Base-by-base conservation (phyloP, 2,797 vertebrate species). In the Channallabes apus region DNA sequence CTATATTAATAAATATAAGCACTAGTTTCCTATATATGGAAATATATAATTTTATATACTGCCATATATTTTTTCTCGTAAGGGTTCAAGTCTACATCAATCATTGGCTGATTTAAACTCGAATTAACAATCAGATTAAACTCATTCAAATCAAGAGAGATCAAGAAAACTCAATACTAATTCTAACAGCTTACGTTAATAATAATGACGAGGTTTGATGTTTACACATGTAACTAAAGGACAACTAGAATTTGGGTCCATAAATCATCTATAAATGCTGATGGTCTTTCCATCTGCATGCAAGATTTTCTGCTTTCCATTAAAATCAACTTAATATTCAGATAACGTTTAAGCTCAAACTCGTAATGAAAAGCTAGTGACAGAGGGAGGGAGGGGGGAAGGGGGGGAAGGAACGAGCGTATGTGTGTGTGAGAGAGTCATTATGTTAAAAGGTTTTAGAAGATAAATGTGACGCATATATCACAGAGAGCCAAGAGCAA, bases 381-480 rank as follows among this genome's bases (percentile, higher is more conserved):
- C 1, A 32, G 87, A 64, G 77, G 22, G 62, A 81, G 27, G 51
- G 54, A 24, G 78, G 61, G 29, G 22, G 77, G 68, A 24, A n/a
- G 62, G 27, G 62, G 77, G 27, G 51, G 54, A 24, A 71, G 61
- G 29, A n/a, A 6, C 4, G 56, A 29, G 56, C 29, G 24, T 18
- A 18, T 54, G 24, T 58, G 27, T 61, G 32, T 24, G 76, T n/a
- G 22, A 41, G 59, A 35, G 83, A 32, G 59, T 86, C 84, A 91
- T 91, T 90, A 90, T 46, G 85, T 85, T 91, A 88, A 91, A 87
- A 90, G 89, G 88, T 86, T 89, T 89, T 87, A 68, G 62, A 64
- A 86, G 85, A 88, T 61, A 62, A 88, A 87, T 88, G 82, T 62
- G 35, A 65, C 27, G 59, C 35, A 71, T 58, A 56, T 51, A 84